Conservation (phyloP, 2,888 invertebrate species). For the Callyntrura sp. region DNA sequence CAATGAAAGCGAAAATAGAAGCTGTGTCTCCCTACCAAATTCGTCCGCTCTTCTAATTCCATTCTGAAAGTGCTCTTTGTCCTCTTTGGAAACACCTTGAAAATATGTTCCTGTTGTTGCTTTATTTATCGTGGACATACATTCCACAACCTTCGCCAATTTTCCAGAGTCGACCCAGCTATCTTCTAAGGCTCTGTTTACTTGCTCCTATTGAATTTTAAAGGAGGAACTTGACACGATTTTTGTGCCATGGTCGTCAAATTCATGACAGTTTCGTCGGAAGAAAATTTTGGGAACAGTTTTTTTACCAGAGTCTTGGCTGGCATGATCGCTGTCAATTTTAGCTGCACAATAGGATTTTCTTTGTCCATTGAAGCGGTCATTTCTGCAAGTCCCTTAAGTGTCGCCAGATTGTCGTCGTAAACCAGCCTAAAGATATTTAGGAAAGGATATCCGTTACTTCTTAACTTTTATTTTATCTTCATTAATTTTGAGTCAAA, state of each 20-base stretch:
- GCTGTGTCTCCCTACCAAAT: slow-evolving; percentile 82
- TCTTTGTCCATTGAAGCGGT: slow-evolving; percentile 83
- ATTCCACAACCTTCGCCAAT: slow-evolving; percentile 72
- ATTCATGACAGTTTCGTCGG: no score
- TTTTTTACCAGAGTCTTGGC: slow-evolving; percentile 85
- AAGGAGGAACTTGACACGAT: not conserved
- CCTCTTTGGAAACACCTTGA: slow-evolving; percentile 51
- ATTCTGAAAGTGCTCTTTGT: slow-evolving; percentile 77
- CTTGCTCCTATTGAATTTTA: slow-evolving; percentile 46
- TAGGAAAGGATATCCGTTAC: no score
- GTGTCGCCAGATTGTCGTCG: slow-evolving; percentile 84
- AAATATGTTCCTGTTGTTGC: slow-evolving; percentile 72
- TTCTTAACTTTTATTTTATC: no score
- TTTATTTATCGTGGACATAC: slow-evolving; percentile 53
- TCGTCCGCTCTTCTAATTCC: slow-evolving; percentile 82
- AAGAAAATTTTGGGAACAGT: not conserved
- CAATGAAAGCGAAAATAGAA: not conserved
- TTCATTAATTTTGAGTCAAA: not conserved
- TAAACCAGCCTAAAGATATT: slow-evolving; percentile 84
- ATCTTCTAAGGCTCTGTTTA: not conserved
- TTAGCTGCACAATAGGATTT: slow-evolving; percentile 84
- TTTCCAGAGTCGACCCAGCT: slow-evolving; percentile 47
- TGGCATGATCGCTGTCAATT: slow-evolving; percentile 85
- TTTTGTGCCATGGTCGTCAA: no score
- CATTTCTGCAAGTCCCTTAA: slow-evolving; percentile 83